phyloP scores from a whole-genome alignment of 1,140 invertebrate genomes.

The Lepeophtheirus salmonis region DNA sequence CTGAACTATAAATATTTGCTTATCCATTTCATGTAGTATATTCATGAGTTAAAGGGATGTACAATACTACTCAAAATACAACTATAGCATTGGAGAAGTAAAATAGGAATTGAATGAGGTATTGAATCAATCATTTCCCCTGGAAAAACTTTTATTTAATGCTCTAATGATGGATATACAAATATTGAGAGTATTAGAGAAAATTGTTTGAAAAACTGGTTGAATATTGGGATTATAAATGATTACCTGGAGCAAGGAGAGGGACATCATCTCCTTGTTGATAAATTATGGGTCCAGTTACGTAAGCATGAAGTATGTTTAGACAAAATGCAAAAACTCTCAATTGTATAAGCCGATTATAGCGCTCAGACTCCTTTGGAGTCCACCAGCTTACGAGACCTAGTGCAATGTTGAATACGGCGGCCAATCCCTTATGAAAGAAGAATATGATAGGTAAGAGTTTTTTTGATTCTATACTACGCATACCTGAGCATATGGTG shows the following conservation, averaged over 20 bases:
- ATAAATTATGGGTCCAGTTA: constrained; percentile 15
- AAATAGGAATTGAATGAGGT: no score
- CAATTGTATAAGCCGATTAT: constrained; percentile 12
- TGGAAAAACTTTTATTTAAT: no score
- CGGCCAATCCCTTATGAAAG: constrained; percentile 2
- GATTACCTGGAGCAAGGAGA: constrained; percentile 10
- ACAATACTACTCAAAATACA: no score
- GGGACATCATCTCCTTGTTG: constrained; percentile 8
- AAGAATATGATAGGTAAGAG: neutral
- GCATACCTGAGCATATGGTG: constrained; percentile 11
- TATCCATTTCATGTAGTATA: no score
- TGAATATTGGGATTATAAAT: no score
- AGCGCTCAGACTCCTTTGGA: constrained; percentile 8
- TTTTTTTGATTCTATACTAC: neutral
- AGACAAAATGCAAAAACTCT: constrained; percentile 12
- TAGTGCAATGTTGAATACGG: constrained; percentile 12
- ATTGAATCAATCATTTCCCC: no score
- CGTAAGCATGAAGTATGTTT: constrained; percentile 17
- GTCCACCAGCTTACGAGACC: constrained; percentile 14
- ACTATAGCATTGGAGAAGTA: no score
- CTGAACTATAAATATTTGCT: no score
- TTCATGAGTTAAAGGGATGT: no score
- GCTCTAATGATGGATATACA: no score
- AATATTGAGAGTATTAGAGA: no score
- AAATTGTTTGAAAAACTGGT: no score